Base-by-base conservation (phyloP, 2,113 vertebrate genomes). In the Ailuropoda melanoleuca region DNA sequence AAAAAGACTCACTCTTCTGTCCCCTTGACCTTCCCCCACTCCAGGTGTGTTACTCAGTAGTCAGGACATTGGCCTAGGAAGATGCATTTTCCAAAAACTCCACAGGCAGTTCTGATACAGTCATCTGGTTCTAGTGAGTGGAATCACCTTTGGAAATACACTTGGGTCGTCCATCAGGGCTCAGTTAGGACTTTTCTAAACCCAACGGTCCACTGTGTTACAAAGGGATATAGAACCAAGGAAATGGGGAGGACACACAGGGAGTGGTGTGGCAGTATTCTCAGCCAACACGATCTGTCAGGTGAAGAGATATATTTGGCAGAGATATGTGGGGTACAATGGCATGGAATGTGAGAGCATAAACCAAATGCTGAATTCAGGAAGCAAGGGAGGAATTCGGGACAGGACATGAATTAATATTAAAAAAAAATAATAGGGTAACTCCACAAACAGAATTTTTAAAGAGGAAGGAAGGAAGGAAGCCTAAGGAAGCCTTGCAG, bases 181-280 rank as follows among this genome's bases (percentile, higher is more conserved):
- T 93, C 39, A 78, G 15, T 50, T 66, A 95, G 55, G n/a, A 37
- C 14, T 55, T 64, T 84, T 68, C 66, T 77, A 83, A 94, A 88
- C 23, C 6, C 10, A 48, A 11, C 13, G 34, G 85, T 81, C 58
- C 56, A 90, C 12, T 56, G 29, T 68, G 81, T 78, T 92, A 48
- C 43, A 84, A 70, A 77, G 50, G 24, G 12, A 78, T 43, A 1
- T 58, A 29, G 26, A 60, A 84, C 4, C 46, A 84, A 84, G 34
- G 12, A 60, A 81, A 46, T 6, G 17, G 18, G 8, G 66, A 58
- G 8, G 24, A 50, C 9, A 58, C 21, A 0, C 12, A 56, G 19
- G 68, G 12, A 56, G 43, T n/a, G 2, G 3, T 19, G 1, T 4
- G 84, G 46, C 15, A 72, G 31, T 11, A 26, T 58, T 86, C n/a